A percentile compares a stretch with the other conserved stretches of the same genome.
These are phyloP conservation scores for Chloropsis cyanopogon DNA, from an alignment of 2,113 vertebrate genomes.

Conservation along the genomic window DNA sequence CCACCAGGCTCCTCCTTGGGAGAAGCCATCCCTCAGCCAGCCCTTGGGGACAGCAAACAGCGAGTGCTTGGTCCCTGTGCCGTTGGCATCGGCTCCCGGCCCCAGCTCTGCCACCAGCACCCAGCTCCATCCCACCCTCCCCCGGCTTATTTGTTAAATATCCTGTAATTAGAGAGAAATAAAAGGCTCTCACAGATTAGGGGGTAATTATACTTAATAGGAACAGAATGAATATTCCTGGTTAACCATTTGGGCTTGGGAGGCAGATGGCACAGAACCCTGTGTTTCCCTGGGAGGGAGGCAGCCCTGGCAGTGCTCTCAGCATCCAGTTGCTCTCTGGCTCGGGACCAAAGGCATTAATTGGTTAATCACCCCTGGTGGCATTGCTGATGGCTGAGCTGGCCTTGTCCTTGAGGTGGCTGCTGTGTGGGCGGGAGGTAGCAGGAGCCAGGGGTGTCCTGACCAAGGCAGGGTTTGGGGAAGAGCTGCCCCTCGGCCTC, in stretches of 20 bases:
- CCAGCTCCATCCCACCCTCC: neutral
- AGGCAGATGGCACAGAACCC: slow-evolving; percentile 62
- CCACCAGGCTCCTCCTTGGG: rapidly evolving
- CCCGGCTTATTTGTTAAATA: slow-evolving; percentile 60
- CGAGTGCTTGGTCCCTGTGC: rapidly evolving
- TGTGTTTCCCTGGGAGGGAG: slow-evolving; percentile 42
- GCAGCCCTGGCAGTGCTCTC: neutral
- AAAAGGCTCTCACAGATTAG: slow-evolving; percentile 67
- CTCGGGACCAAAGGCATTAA: slow-evolving; percentile 45
- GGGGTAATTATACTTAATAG: slow-evolving; percentile 76
- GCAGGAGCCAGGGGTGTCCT: neutral
- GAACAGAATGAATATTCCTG: slow-evolving; percentile 75
- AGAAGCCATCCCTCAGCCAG: neutral
- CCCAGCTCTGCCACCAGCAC: neutral
- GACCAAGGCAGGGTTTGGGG: rapidly evolving
- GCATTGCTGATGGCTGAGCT: neutral
- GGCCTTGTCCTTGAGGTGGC: neutral
- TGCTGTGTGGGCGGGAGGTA: neutral
- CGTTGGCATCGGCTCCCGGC: rapidly evolving
- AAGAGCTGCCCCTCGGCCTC: neutral
- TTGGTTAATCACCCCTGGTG: slow-evolving; percentile 29
- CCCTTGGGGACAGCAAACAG: rapidly evolving
- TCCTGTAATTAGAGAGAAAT: slow-evolving; percentile 73
- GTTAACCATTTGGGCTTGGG: slow-evolving; percentile 67
- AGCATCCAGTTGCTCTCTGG: slow-evolving; percentile 61